A percentile compares a stretch with the other conserved stretches of the same genome.
These are phyloP conservation scores for Spinus olivaceus DNA, from an alignment of 2,797 vertebrate genomes.

Conservation along the genomic window DNA sequence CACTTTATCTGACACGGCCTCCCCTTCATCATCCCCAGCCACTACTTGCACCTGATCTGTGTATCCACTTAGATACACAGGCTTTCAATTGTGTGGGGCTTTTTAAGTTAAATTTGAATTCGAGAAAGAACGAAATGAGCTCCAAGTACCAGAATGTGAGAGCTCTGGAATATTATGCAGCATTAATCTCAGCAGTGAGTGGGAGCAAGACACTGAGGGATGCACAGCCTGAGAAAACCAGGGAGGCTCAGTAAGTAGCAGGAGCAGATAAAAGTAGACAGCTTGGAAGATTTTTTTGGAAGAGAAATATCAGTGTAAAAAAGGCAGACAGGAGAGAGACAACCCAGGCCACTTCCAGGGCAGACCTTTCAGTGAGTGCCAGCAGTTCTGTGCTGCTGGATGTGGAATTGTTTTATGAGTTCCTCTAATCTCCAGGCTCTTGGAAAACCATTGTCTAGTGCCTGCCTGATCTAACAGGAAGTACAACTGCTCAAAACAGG, in stretches of 20 bases:
- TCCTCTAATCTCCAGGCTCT: conserved; percentile 33
- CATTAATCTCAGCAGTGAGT: conserved; percentile 57
- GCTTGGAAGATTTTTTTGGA: conserved; percentile 12
- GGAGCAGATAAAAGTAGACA: conserved; percentile 21
- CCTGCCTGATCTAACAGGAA: background rate
- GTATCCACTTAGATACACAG: background rate
- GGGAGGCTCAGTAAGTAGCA: background rate
- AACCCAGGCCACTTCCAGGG: conserved; percentile 4
- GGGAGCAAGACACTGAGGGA: conserved; percentile 38
- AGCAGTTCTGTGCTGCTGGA: background rate
- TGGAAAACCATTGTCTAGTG: conserved; percentile 33
- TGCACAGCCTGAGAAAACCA: background rate
- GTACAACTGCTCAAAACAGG: background rate
- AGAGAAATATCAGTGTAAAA: background rate
- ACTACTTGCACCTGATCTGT: background rate
- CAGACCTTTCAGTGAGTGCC: background rate
- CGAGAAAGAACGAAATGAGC: background rate
- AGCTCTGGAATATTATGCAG: conserved; percentile 48
- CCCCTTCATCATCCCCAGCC: background rate
- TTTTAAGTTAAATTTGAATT: conserved; percentile 1
- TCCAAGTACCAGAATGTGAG: conserved; percentile 21
- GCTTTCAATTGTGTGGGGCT: background rate
- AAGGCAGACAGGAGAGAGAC: conserved; percentile 9
- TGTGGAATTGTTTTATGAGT: conserved; percentile 17
- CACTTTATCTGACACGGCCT: background rate